phyloP scores from a whole-genome alignment of 2,113 vertebrate genomes.

The Picathartes gymnocephalus region DNA sequence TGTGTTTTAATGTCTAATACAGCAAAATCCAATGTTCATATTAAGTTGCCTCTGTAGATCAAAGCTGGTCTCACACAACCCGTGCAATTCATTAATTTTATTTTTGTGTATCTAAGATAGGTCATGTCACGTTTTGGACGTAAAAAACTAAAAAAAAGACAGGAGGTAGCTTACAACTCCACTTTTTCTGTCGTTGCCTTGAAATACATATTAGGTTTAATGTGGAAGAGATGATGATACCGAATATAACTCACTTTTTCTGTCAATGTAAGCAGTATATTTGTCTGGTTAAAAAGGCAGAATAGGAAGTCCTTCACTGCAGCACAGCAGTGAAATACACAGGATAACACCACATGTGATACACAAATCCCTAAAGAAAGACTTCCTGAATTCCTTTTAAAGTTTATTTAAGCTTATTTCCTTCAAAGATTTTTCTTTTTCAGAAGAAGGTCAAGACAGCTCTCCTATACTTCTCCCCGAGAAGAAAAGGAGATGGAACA shows the following conservation, averaged over 20 bases:
- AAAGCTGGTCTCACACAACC: not conserved
- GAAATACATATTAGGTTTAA: not conserved
- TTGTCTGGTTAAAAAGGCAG: not conserved
- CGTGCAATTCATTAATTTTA: not conserved
- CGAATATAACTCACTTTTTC: not conserved
- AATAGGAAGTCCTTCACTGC: not conserved
- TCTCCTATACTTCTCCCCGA: not conserved
- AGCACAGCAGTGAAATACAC: not conserved
- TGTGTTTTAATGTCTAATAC: not conserved
- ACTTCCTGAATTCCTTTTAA: constrained; percentile 1
- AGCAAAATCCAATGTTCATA: not conserved
- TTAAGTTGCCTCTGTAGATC: not conserved
- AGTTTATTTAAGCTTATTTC: constrained; percentile 27
- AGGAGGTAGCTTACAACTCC: not conserved
- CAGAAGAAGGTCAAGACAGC: not conserved
- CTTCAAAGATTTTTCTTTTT: constrained; percentile 1
- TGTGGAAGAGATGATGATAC: not conserved
- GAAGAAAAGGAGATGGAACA: not conserved
- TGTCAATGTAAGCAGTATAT: not conserved
- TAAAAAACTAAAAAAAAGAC: not conserved
- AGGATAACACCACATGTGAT: not conserved
- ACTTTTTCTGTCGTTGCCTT: not conserved
- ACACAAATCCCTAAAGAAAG: not conserved
- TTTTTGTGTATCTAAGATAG: not conserved
- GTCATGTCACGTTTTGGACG: not conserved